Evolutionary conservation across 2,113 vertebrate species (phyloP), one percentile per base, ranked within the genome.

Genomic region (Octodon degus): DNA sequence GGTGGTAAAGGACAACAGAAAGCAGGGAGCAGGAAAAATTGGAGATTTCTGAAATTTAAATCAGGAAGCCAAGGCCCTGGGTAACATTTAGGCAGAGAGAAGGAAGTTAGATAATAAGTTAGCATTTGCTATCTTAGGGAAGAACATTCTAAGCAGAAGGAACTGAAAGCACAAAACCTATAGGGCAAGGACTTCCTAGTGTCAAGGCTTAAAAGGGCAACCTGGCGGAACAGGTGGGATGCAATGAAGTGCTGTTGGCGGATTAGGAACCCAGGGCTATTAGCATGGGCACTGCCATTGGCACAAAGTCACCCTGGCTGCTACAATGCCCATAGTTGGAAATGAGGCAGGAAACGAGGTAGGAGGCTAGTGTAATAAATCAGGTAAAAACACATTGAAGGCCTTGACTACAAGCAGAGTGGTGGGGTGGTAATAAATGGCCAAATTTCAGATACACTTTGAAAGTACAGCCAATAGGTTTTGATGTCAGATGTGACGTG

Each of bases 61-160:
- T 53, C 37, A 76, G 9, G 2, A 25, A 65, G 1, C n/a, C 43
- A 83, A 2, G 20, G 20, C 11, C 13, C 24, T 58, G 30, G 25
- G n/a, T 89, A 37, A 94, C 4, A 72, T 62, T 62, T 77, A 6
- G 32, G 14, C 37, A 70, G 50, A 79, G 6, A 76, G 43, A 94
- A 86, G 16, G 14, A 93, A 72, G 32, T 86, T 77, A 70, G 2
- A 79, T 0, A 80, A n/a, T 5, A 34, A 53, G 92, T 72, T 79
- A 90, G 30, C 94, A 82, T 92, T 88, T 93, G 34, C 22, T 43
- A 72, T 92, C 65, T 70, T 94, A 77, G 5, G 30, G 5, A 68
- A 89, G 47, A 94, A 50, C 13, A 67, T 77, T 95, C 10, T 50
- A 86, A 14, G 30, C 7, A 91, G 27, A 84, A 12, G 58, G 86